These are phyloP conservation scores for Clitarchus hookeri DNA, from an alignment of 2,888 invertebrate species.

Conservation along the genomic window DNA sequence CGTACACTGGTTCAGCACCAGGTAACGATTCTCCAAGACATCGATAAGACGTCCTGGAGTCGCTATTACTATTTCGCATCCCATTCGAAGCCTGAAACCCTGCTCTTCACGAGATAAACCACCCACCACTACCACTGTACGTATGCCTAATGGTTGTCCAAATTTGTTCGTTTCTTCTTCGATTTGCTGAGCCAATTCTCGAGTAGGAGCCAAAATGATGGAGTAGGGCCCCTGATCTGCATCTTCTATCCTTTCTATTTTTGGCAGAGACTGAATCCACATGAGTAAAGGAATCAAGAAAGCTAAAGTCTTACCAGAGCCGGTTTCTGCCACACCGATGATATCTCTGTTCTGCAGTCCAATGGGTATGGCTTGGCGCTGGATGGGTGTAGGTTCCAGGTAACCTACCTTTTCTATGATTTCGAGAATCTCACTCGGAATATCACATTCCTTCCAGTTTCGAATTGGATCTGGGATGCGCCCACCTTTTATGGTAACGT, in stretches of 20 bases:
- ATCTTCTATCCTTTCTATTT: constrained; percentile 89
- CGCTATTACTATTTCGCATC: constrained; percentile 99
- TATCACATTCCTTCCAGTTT: constrained; percentile 91
- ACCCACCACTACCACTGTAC: constrained; percentile 98
- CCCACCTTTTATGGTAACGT: constrained; percentile 97
- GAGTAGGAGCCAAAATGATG: constrained; percentile 98
- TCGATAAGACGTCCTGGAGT: constrained; percentile 99
- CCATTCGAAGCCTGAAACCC: constrained; percentile 93
- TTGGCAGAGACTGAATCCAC: constrained; percentile 98
- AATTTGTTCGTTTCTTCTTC: constrained; percentile 99
- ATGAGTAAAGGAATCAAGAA: constrained; percentile 95
- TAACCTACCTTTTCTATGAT: constrained; percentile 95
- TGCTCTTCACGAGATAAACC: constrained; percentile 97
- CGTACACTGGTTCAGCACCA: constrained; percentile 96
- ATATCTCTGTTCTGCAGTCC: constrained; percentile 90
- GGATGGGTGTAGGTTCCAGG: constrained; percentile 98
- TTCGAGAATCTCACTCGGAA: constrained; percentile 88
- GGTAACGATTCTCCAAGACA: constrained; percentile 95
- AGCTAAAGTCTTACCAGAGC: constrained; percentile 97
- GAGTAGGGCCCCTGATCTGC: constrained; percentile 97
- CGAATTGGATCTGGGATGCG: constrained; percentile 95
- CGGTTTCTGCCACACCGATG: constrained; percentile 99
- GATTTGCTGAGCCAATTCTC: constrained; percentile 98
- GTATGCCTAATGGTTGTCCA: constrained; percentile 88
- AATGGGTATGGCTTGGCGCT: constrained; percentile 98